Evolutionary conservation across 2,888 invertebrate genomes (phyloP).

Genomic region (Agriotes lineatus): DNA sequence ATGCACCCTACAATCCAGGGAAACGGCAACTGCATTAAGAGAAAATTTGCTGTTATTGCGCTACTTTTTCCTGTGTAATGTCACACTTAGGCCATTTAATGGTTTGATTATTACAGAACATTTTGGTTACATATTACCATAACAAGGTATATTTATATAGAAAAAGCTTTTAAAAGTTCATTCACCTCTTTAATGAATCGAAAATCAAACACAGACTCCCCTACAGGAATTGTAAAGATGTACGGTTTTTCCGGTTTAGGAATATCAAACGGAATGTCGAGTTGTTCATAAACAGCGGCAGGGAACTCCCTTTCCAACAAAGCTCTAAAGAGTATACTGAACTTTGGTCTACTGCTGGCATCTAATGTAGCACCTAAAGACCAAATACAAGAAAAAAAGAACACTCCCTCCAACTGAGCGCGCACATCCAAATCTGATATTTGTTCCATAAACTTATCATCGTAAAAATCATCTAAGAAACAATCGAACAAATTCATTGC

Average conservation of each 20-base stretch:
- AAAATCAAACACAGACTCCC: slow-evolving; percentile 89
- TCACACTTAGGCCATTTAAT: too few species aligned
- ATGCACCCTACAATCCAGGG: too few species aligned
- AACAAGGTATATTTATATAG: too few species aligned
- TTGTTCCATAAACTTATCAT: slow-evolving; percentile 78
- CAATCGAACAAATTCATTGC: slow-evolving; percentile 91
- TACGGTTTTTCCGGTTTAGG: slow-evolving; percentile 80
- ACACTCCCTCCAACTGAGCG: slow-evolving; percentile 91
- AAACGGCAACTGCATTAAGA: too few species aligned
- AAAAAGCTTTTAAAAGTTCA: too few species aligned
- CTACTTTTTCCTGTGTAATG: too few species aligned
- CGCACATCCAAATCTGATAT: slow-evolving; percentile 84
- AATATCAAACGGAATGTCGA: slow-evolving; percentile 72
- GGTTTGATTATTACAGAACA: too few species aligned
- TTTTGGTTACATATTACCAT: too few species aligned
- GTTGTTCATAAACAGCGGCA: slow-evolving; percentile 69
- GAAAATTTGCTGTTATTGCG: too few species aligned
- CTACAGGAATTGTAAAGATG: slow-evolving; percentile 86
- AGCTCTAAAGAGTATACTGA: slow-evolving; percentile 84
- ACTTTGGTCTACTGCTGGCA: slow-evolving; percentile 78
- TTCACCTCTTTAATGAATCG: slow-evolving; percentile 88
- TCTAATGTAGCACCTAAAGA: slow-evolving; percentile 88
- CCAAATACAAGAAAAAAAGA: slow-evolving; percentile 95
- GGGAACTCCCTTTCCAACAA: slow-evolving; percentile 88
- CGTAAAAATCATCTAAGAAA: slow-evolving; percentile 87